Evolutionary conservation across 2,888 invertebrate species (phyloP).

Genomic region (Hydraecia micacea): DNA sequence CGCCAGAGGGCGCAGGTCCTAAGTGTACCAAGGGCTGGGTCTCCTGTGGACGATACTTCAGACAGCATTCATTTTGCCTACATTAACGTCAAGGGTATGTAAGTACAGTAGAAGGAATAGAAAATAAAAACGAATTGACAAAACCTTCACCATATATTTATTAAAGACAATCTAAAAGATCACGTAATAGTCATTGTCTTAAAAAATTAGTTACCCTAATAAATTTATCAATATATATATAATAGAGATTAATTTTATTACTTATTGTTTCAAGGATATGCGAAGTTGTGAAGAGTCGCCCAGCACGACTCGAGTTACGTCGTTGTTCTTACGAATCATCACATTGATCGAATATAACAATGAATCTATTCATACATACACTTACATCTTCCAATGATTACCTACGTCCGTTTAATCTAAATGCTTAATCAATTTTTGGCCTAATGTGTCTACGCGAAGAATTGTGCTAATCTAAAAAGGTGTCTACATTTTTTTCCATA

Average conservation of each 20-base stretch:
- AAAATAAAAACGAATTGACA: conserved; percentile 87
- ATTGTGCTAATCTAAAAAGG: conserved; percentile 90
- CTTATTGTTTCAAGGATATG: conserved; percentile 91
- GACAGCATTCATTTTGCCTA: neutral
- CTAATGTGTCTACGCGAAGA: conserved; percentile 90
- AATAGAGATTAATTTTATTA: conserved; percentile 88
- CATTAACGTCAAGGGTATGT: neutral
- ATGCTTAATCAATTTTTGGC: conserved; percentile 85
- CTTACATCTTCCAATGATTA: conserved; percentile 84
- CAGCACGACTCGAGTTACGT: conserved; percentile 81
- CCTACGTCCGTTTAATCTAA: conserved; percentile 86
- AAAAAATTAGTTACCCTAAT: conserved; percentile 91
- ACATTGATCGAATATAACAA: conserved; percentile 88
- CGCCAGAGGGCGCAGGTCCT: neutral
- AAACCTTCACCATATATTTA: conserved; percentile 91
- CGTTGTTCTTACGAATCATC: conserved; percentile 89
- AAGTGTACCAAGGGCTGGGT: neutral
- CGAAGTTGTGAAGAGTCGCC: conserved; percentile 88
- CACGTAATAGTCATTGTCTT: conserved; percentile 90
- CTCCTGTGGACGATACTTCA: neutral
- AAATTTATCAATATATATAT: conserved; percentile 90
- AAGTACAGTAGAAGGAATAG: conserved; percentile 13
- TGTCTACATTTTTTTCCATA: conserved; percentile 86
- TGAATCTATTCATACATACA: conserved; percentile 86
- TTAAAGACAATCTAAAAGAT: conserved; percentile 91